A percentile compares a stretch with the other conserved stretches of the same genome.
Conservation (phyloP, 2,113 vertebrate genomes). For the Raja brachyura region DNA sequence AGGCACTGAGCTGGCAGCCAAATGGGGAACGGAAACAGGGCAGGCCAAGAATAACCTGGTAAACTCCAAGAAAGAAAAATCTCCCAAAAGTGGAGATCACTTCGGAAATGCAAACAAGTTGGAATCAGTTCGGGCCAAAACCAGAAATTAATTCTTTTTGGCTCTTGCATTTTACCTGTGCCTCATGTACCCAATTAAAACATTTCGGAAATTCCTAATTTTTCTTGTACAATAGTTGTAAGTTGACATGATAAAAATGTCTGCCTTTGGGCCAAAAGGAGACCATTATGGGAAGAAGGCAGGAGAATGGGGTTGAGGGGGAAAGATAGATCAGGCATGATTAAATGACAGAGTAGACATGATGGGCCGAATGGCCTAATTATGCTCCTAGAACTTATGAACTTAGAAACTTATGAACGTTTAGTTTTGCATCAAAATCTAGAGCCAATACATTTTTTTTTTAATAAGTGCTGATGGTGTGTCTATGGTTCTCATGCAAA, state of each 20-base stretch:
- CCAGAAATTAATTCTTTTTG: not conserved
- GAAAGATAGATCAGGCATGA: too few relatives aligned
- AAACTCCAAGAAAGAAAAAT: not conserved
- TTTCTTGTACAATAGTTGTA: not conserved
- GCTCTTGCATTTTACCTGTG: not conserved
- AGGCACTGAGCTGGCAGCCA: not conserved
- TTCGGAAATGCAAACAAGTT: not conserved
- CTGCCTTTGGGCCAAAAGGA: too few relatives aligned
- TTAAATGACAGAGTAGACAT: too few relatives aligned
- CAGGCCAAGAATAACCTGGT: not conserved
- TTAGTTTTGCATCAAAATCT: not conserved
- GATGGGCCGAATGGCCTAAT: too few relatives aligned
- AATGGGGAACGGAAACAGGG: not conserved
- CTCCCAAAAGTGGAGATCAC: not conserved
- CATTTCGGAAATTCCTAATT: not conserved
- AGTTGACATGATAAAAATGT: not conserved
- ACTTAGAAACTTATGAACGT: not conserved
- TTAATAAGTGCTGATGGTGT: not conserved
- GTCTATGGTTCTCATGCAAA: not conserved
- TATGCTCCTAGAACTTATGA: too few relatives aligned
- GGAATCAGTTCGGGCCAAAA: not conserved
- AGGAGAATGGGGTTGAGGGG: too few relatives aligned
- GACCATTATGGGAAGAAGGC: too few relatives aligned
- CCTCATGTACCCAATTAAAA: not conserved
- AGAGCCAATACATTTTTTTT: not conserved